Evolutionary conservation across 2,797 vertebrate genomes (phyloP), one percentile per base, ranked within the genome.

Genomic region (Anas flavirostris): DNA sequence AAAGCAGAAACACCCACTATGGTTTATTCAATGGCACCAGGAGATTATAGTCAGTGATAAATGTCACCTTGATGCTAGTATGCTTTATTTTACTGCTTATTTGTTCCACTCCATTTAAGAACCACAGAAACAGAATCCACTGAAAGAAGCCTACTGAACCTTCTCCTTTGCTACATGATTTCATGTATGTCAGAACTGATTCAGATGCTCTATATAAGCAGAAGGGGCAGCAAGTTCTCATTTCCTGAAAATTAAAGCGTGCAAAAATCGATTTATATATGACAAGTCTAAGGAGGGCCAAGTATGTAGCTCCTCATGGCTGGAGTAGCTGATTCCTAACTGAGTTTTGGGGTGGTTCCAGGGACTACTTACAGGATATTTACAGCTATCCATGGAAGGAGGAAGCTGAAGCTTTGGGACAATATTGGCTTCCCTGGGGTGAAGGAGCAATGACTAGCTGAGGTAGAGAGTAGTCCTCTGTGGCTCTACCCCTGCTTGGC

Each of bases 11-110:
- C 31, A 75, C 68, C 26, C 10, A 12, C 43, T 82, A 48, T 14
- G 10, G 22, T 64, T 58, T 62, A 23, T 62, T 66, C 13, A 0
- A 0, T 31, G 8, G 7, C 52, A 63, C 23, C 22, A 26, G 23
- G 75, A 80, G 41, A 76, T 33, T 63, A 64, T 74, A 44, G 77
- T 48, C 41, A 37, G 68, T 63, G 64, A 50, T 50, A 88, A 88
- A 74, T 58, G 60, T n/a, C 43, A 70, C 52, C 29, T 46, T 88
- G 64, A 63, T 39, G n/a, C 19, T 52, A 22, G 22, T 56, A n/a
- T 2, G 0, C 33, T 85, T 83, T 72, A 4, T 73, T 72, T n/a
- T 10, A 62, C 28, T 29, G 33, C 17, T 48, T 59, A 7, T 59
- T 86, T 78, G 26, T 83, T 83, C 44, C 48, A 25, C 48, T 87